A percentile compares a stretch with the other conserved stretches of the same genome.
These are phyloP conservation scores for Esox niger DNA, from an alignment of 2,113 vertebrate species.

Conservation along the genomic window DNA sequence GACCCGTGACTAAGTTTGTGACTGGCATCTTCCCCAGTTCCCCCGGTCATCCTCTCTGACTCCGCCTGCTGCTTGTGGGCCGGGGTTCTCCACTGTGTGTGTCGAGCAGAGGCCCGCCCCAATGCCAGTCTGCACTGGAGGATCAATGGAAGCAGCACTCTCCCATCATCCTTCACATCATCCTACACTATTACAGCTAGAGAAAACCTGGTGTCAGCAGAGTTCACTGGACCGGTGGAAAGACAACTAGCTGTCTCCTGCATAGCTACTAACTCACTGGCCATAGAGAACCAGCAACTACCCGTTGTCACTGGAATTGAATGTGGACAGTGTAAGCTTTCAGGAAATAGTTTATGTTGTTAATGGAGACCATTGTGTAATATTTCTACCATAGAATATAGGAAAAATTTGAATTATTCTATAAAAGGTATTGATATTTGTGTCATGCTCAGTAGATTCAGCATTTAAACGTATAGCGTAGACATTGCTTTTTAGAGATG, in stretches of 20 bases:
- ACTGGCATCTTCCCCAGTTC: slow-evolving; percentile 25
- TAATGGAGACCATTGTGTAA: too few species aligned
- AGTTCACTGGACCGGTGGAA: slow-evolving; percentile 1
- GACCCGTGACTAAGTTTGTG: not conserved
- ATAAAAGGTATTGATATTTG: too few species aligned
- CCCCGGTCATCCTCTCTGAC: slow-evolving; percentile 37
- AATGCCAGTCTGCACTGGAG: slow-evolving; percentile 38
- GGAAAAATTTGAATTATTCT: too few species aligned
- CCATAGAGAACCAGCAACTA: slow-evolving; percentile 18
- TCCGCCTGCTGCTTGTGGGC: slow-evolving; percentile 30
- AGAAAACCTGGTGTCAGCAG: not conserved
- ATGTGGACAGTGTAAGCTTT: not conserved
- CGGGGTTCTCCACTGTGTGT: slow-evolving; percentile 34
- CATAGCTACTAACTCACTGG: slow-evolving; percentile 28
- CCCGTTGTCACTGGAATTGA: not conserved
- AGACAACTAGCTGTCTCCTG: slow-evolving; percentile 26
- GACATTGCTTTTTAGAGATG: too few species aligned
- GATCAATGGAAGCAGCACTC: slow-evolving; percentile 26
- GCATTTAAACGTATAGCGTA: too few species aligned
- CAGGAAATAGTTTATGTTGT: not conserved
- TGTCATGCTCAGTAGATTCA: too few species aligned
- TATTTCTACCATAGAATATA: too few species aligned
- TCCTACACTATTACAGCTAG: not conserved
- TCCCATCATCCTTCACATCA: slow-evolving; percentile 2
- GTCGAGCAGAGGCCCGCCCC: slow-evolving; percentile 36